A percentile compares a stretch with the other conserved stretches of the same genome.
Conservation (phyloP, 2,797 vertebrate genomes). For the Myotis myotis region DNA sequence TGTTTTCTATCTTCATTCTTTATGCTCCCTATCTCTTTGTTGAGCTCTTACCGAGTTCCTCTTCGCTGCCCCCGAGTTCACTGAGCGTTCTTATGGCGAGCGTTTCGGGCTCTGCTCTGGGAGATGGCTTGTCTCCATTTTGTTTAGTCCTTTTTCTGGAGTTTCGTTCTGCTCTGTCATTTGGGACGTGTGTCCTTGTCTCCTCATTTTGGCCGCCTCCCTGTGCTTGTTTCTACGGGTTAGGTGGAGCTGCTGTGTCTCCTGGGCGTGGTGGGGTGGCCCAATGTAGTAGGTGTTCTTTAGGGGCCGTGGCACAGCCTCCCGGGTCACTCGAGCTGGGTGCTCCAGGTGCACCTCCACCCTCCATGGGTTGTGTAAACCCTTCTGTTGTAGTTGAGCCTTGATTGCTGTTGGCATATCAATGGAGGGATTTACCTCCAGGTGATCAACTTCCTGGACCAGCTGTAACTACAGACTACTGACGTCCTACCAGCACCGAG, state of each 20-base stretch:
- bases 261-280: neutral
- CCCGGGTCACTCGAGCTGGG: neutral
- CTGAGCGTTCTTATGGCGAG: neutral
- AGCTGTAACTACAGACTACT: neutral
- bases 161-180: neutral
- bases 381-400: neutral
- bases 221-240: neutral
- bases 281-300: neutral
- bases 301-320: neutral
- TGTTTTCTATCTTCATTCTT: neutral
- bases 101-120: neutral
- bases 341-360: neutral
- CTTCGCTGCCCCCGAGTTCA: neutral
- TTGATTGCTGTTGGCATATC: neutral
- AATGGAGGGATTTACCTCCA: neutral
- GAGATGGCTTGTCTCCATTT: neutral
- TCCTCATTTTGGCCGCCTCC: neutral
- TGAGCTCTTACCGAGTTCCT: neutral
- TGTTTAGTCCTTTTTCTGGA: neutral
- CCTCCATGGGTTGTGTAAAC: neutral
- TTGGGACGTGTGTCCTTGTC: neutral
- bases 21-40: neutral
- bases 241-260: neutral
- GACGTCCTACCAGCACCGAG: neutral
- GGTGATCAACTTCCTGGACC: neutral